A percentile compares a stretch with the other conserved stretches of the same genome.
These are phyloP conservation scores for Caenorhabditis japonica DNA, from an alignment of 2,888 invertebrate genomes.

Conservation along the genomic window DNA sequence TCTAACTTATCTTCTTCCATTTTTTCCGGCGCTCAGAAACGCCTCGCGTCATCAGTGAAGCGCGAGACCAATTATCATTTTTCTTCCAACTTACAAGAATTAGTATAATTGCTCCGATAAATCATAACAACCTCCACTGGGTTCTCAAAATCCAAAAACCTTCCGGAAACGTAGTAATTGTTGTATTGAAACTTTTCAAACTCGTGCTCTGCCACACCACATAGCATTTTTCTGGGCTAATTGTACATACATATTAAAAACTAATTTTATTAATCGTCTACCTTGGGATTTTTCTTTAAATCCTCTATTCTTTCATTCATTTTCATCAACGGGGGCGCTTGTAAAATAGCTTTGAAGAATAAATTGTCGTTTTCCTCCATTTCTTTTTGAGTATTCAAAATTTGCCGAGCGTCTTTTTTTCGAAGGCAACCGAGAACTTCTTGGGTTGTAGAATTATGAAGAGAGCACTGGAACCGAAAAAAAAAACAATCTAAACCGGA, in stretches of 20 bases:
- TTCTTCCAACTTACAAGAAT: conserved; percentile 5
- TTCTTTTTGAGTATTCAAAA: not conserved
- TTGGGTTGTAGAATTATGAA: not conserved
- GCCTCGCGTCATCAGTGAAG: no score
- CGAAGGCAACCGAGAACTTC: conserved; percentile 7
- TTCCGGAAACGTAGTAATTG: not conserved
- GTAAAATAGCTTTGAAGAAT: conserved; percentile 5
- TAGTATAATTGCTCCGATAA: not conserved
- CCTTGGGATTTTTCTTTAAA: conserved; percentile 3
- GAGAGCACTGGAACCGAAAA: conserved; percentile 1
- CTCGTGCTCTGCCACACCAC: conserved; percentile 18
- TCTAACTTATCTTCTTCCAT: no score
- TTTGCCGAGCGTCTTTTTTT: not conserved
- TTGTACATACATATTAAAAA: not conserved
- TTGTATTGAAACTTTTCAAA: conserved; percentile 9
- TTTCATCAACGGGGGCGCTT: conserved; percentile 4
- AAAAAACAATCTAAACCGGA: no score
- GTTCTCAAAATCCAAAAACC: conserved; percentile 29
- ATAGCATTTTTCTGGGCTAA: conserved; percentile 21
- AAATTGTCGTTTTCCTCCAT: conserved; percentile 8
- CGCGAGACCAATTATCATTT: no score
- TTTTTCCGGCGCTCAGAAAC: no score
- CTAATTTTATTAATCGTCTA: not conserved
- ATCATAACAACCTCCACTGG: conserved; percentile 6
- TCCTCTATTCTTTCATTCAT: not conserved